Percentiles rank a stretch among this genome's conserved stretches.
phyloP scores from a whole-genome alignment of 2,888 invertebrate genomes.

The Thumatha senex region DNA sequence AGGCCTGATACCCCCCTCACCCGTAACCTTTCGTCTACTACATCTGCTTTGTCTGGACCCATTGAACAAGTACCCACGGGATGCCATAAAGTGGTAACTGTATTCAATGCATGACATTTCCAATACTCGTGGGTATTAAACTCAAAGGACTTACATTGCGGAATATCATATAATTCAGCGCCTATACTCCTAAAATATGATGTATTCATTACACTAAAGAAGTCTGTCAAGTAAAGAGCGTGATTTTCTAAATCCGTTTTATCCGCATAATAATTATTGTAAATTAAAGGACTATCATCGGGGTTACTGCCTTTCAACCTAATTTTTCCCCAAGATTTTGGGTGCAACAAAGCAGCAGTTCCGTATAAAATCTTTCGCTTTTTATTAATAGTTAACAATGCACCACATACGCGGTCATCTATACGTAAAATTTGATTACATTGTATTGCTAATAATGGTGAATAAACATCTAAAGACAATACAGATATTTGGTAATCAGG shows the following conservation, averaged over 20 bases:
- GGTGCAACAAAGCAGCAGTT: slow-evolving; percentile 43
- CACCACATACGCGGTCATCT: slow-evolving; percentile 40
- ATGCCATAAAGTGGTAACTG: slow-evolving; percentile 48
- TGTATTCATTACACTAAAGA: slow-evolving; percentile 38
- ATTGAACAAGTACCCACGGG: slow-evolving; percentile 46
- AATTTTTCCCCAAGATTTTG: slow-evolving; percentile 51
- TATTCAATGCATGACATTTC: slow-evolving; percentile 53
- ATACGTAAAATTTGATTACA: slow-evolving; percentile 40
- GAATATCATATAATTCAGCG: slow-evolving; percentile 37
- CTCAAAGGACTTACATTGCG: slow-evolving; percentile 39
- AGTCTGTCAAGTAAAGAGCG: slow-evolving; percentile 38
- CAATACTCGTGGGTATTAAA: slow-evolving; percentile 54
- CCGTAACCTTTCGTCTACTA: slow-evolving; percentile 46
- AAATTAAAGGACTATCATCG: slow-evolving; percentile 40
- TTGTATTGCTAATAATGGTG: slow-evolving; percentile 30
- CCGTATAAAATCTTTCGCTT: slow-evolving; percentile 35
- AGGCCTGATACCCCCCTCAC: slow-evolving; percentile 80
- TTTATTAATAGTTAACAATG: slow-evolving; percentile 30
- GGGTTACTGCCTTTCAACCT: slow-evolving; percentile 44
- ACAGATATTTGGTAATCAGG: slow-evolving; percentile 52
- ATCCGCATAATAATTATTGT: slow-evolving; percentile 47
- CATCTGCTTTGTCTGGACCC: slow-evolving; percentile 33
- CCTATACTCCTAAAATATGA: slow-evolving; percentile 35
- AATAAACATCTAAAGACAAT: slow-evolving; percentile 34
- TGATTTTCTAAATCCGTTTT: slow-evolving; percentile 39